phyloP scores from a whole-genome alignment of 2,113 vertebrate genomes.

The Micromys minutus region DNA sequence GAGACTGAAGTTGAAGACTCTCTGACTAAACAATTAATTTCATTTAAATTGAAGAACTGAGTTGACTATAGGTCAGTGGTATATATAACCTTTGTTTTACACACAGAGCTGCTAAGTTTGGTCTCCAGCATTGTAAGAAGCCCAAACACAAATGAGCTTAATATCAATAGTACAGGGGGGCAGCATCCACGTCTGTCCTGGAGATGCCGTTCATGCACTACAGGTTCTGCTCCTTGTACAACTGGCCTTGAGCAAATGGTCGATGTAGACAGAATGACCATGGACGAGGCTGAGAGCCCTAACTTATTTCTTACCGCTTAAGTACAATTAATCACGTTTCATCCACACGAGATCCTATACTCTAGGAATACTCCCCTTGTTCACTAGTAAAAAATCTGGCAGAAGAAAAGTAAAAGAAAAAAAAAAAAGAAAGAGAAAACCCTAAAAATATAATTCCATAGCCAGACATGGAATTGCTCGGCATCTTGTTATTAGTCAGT shows the following conservation, averaged over 20 bases:
- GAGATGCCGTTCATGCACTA: neutral
- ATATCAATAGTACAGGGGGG: neutral
- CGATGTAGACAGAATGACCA: neutral
- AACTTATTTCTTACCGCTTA: neutral
- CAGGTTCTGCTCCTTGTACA: neutral
- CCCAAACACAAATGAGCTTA: neutral
- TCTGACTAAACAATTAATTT: neutral
- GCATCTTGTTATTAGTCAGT: slow-evolving; percentile 65
- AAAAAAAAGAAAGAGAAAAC: neutral
- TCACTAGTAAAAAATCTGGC: neutral
- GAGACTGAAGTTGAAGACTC: slow-evolving; percentile 9
- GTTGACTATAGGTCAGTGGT: neutral
- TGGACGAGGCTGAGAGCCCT: neutral
- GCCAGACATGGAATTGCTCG: slow-evolving; percentile 36
- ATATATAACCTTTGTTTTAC: neutral
- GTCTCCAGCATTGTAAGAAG: neutral
- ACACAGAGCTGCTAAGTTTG: neutral
- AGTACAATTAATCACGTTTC: neutral
- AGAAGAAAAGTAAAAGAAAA: slow-evolving; percentile 62
- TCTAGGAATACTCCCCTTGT: neutral
- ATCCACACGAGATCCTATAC: neutral
- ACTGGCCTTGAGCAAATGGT: neutral
- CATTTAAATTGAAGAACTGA: neutral
- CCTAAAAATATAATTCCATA: slow-evolving; percentile 26
- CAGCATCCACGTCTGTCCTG: fast-evolving